Base-by-base conservation (phyloP, 2,888 invertebrate species). In the Oxyteleia sp. region DNA sequence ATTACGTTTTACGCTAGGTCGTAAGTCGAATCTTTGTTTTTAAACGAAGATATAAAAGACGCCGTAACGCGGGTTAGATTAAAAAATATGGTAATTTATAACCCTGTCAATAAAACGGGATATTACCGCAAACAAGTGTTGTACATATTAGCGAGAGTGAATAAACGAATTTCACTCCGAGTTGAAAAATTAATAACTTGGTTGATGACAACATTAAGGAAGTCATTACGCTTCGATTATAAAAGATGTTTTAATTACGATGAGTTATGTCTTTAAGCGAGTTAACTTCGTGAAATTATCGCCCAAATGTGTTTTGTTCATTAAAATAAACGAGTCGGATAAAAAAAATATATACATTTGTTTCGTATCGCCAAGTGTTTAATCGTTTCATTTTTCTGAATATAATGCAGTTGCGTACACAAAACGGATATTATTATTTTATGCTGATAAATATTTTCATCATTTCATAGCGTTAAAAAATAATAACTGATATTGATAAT, bases 131-230 rank as follows among this genome's bases (percentile, higher is more conserved):
- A 41, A 41, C 13, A 45, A 45, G 10, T 16, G 18, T 10, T 10
- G 32, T 20, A 8, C 5, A 51, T 7, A 45, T n/a, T 20, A 20
- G 38, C 15, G 16, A 2, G 59, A 49, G 55, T 16, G 47, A 57
- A 51, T 71, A 51, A 49, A 41, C 41, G 69, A 61, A 61, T 61
- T 69, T 68, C 15, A 69, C 55, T 69, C 29, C 29, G 32, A 63
- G 20, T 57, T 64, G 41, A 79, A 71, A 79, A 79, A 79, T 66
- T 72, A 80, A 72, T 64, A 72, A 64, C 79, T 55, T 64, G 41
- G 38, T 79, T 79, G 43, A 79, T 71, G 79, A 71, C 71, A 64
- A 53, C 71, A 71, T 71, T 71, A 79, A 79, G 41, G 20, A 71
- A 59, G 69, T 18, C 55, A 71, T 71, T 64, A 79, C 38, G 64